These are phyloP conservation scores for Eptatretus atami DNA, from an alignment of 2,797 vertebrate species.

Conservation along the genomic window DNA sequence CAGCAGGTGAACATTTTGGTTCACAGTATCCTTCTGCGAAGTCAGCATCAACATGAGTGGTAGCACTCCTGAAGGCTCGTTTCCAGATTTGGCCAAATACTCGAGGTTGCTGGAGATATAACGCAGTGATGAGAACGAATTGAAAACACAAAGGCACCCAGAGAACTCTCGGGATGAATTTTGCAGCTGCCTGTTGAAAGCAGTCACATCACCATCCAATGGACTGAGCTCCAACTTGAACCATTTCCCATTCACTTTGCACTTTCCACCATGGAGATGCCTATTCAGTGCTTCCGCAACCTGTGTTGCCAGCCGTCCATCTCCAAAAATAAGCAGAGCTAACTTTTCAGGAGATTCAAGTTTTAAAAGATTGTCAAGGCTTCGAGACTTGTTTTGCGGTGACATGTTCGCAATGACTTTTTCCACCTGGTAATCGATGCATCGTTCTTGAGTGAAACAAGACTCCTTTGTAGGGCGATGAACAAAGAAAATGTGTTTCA, in stretches of 20 bases:
- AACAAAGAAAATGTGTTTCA: slow-evolving; percentile 1
- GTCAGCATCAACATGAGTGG: slow-evolving; percentile 1
- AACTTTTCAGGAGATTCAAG: not conserved
- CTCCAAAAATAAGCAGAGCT: not conserved
- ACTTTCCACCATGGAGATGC: not conserved
- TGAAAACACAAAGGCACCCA: slow-evolving; percentile 1
- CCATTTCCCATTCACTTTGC: not conserved
- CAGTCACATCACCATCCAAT: not conserved
- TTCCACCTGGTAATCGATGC: slow-evolving; percentile 2
- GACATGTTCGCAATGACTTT: not conserved
- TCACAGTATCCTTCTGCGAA: slow-evolving; percentile 1
- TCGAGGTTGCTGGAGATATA: not conserved
- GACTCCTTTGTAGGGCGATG: slow-evolving; percentile 3
- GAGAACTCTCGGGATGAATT: not conserved
- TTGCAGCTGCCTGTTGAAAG: not conserved
- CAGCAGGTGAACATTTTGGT: not conserved
- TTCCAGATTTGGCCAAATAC: not conserved
- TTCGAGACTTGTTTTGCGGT: not conserved
- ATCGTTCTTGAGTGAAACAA: not conserved
- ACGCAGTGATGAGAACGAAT: not conserved
- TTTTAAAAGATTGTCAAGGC: not conserved
- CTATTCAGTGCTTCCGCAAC: not conserved
- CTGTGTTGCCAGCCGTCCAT: not conserved
- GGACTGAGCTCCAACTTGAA: not conserved
- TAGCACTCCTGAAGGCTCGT: too few relatives aligned